A percentile compares a stretch with the other conserved stretches of the same genome.
These are phyloP conservation scores for Lysandra bellargus DNA, from an alignment of 2,888 invertebrate species.

Conservation along the genomic window DNA sequence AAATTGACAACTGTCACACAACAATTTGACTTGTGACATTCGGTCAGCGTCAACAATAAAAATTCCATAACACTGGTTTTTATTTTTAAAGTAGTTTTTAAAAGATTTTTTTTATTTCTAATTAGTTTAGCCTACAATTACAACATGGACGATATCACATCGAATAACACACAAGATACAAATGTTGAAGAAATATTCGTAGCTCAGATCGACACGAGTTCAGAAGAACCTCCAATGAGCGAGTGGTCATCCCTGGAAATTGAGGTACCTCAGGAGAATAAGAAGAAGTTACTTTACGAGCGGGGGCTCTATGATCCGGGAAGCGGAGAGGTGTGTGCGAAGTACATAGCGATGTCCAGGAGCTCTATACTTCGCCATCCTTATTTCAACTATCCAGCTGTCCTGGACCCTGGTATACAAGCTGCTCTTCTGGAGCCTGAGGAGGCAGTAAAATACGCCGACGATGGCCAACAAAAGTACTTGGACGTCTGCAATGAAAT, in stretches of 20 bases:
- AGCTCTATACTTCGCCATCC: conserved; percentile 59
- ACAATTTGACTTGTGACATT: not conserved
- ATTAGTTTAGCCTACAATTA: conserved; percentile 32
- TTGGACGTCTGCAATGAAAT: conserved; percentile 59
- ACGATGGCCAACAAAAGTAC: conserved; percentile 64
- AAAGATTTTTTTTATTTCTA: not conserved
- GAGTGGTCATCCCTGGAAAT: conserved; percentile 63
- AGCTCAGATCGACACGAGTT: conserved; percentile 48
- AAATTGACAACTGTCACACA: not conserved
- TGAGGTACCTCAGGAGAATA: conserved; percentile 46
- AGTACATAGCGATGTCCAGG: conserved; percentile 56
- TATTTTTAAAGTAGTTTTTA: not conserved
- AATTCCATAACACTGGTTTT: not conserved
- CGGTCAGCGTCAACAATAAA: not conserved
- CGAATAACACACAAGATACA: not conserved
- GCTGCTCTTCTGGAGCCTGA: conserved; percentile 54
- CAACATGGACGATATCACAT: conserved; percentile 35
- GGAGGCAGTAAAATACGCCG: conserved; percentile 48
- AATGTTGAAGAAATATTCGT: conserved; percentile 37
- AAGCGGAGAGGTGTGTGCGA: conserved; percentile 59
- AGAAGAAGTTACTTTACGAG: conserved; percentile 47
- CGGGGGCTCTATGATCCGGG: conserved; percentile 56
- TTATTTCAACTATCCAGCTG: conserved; percentile 61
- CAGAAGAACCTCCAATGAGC: conserved; percentile 58
- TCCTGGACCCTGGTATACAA: conserved; percentile 62